phyloP scores from a whole-genome alignment of 2,888 invertebrate genomes.

The Dolomedes plantarius region DNA sequence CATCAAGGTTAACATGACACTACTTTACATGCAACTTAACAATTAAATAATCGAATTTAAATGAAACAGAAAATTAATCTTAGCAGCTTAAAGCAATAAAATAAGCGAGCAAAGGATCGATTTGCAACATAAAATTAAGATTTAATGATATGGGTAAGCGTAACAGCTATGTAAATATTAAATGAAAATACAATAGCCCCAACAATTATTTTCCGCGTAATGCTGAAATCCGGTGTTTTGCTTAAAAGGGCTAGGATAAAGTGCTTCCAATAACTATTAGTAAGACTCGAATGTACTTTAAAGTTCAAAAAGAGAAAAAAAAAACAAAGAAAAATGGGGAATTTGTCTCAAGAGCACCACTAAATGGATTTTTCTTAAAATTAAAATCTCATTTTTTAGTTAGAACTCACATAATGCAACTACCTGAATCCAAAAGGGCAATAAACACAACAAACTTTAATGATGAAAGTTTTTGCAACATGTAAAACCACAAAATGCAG shows the following conservation, averaged over 20 bases:
- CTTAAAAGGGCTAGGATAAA: neutral
- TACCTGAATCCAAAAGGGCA: neutral
- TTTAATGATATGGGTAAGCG: neutral
- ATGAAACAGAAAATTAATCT: constrained; percentile 7
- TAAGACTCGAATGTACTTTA: neutral
- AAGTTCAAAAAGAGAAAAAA: neutral
- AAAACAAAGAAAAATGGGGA: neutral
- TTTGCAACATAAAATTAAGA: neutral
- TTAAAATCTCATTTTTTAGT: constrained; percentile 18
- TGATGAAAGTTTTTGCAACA: too few relatives aligned
- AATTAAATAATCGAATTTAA: neutral
- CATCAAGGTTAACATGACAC: too few relatives aligned
- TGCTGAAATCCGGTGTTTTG: neutral
- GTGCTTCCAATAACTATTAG: neutral
- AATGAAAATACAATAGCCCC: neutral
- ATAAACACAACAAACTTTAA: neutral
- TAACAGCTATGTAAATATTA: neutral
- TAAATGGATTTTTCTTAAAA: constrained; percentile 13
- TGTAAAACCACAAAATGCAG: too few relatives aligned
- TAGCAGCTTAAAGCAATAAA: neutral
- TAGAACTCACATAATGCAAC: neutral
- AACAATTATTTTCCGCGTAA: neutral
- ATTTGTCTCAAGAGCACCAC: neutral
- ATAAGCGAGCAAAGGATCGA: neutral
- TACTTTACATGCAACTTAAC: neutral